These are phyloP conservation scores for Epsilonema sp. DNA, from an alignment of 2,888 invertebrate species.

Conservation along the genomic window DNA sequence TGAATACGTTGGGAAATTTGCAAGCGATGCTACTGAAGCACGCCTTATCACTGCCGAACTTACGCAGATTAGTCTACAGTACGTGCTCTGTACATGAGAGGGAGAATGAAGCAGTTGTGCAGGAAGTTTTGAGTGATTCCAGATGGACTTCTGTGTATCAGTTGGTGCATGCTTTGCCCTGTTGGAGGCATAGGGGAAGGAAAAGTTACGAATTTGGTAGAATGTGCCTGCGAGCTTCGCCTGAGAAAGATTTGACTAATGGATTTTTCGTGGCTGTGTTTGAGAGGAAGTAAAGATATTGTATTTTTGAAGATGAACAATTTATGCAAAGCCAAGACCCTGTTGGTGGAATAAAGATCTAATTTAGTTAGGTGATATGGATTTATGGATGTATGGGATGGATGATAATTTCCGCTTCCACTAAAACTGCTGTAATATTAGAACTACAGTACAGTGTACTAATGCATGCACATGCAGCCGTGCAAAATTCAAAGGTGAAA, in stretches of 20 bases:
- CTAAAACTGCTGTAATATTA: no score
- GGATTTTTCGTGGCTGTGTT: constrained; percentile 90
- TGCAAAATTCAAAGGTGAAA: no score
- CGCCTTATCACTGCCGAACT: constrained; percentile 62
- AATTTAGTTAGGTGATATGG: no score
- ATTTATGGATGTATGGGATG: no score
- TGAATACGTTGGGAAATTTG: constrained; percentile 25
- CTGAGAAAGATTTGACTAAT: constrained; percentile 57
- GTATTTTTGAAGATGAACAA: neutral
- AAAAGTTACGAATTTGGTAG: constrained; percentile 29
- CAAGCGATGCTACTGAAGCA: constrained; percentile 55
- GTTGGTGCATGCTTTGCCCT: constrained; percentile 27
- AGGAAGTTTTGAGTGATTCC: constrained; percentile 40
- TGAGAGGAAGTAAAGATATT: constrained; percentile 26
- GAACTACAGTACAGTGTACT: no score
- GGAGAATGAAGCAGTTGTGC: constrained; percentile 78
- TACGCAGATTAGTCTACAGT: constrained; percentile 71
- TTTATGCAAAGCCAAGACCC: no score
- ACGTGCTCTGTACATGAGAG: constrained; percentile 74
- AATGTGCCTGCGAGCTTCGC: constrained; percentile 55
- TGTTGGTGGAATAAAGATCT: no score
- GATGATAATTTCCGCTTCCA: no score
- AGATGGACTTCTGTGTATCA: constrained; percentile 14
- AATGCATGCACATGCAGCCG: no score
- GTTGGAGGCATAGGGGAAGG: constrained; percentile 37